Evolutionary conservation across 1,140 invertebrate species (phyloP).

Genomic region (Glossosoma conforme): DNA sequence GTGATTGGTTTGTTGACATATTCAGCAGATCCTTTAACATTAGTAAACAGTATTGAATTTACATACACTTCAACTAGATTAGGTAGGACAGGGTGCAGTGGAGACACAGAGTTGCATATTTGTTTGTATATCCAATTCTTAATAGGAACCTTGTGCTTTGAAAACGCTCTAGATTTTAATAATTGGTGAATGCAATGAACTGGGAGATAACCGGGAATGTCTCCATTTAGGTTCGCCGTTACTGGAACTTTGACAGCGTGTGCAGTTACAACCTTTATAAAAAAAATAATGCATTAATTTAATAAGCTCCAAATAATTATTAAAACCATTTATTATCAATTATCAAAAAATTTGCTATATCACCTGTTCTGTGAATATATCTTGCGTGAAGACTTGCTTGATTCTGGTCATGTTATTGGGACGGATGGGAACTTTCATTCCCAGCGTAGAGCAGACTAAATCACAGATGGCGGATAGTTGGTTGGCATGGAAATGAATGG

Average conservation of each 20-base stretch:
- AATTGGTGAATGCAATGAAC: conserved; percentile 97
- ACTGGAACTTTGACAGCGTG: conserved; percentile 96
- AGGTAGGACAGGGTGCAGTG: conserved; percentile 89
- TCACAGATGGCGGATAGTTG: conserved; percentile 89
- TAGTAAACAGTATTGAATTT: conserved; percentile 83
- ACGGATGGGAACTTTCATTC: conserved; percentile 91
- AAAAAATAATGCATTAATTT: conserved; percentile 8
- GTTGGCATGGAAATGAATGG: conserved; percentile 95
- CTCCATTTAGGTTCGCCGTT: conserved; percentile 82
- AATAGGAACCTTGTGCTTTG: conserved; percentile 91
- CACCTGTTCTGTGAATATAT: conserved; percentile 95
- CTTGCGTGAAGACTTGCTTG: conserved; percentile 93
- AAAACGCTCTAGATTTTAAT: conserved; percentile 90
- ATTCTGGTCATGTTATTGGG: conserved; percentile 87
- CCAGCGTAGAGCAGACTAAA: conserved; percentile 87
- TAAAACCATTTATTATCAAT: too few species aligned
- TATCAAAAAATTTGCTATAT: too few species aligned
- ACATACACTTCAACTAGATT: conserved; percentile 94
- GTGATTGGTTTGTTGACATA: conserved; percentile 88
- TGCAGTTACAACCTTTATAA: conserved; percentile 78
- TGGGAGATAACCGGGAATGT: conserved; percentile 87
- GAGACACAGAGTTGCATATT: conserved; percentile 78
- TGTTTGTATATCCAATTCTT: conserved; percentile 95
- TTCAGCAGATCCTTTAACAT: conserved; percentile 61
- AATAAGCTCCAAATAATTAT: too few species aligned